These are phyloP conservation scores for Synanthedon vespiformis DNA, from an alignment of 2,888 invertebrate genomes.

Conservation along the genomic window DNA sequence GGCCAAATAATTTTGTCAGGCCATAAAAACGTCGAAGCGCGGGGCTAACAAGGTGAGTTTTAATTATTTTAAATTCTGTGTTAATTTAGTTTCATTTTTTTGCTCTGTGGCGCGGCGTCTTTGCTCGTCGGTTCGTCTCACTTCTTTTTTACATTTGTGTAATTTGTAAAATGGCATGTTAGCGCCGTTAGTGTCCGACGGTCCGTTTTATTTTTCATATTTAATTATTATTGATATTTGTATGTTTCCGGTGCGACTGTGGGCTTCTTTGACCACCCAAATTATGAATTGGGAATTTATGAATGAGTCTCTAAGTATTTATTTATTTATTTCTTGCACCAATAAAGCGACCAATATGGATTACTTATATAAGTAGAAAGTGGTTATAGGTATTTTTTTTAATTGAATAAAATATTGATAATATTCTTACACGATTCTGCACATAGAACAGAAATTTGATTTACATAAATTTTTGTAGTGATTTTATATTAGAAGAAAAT, in stretches of 20 bases:
- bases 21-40: conserved; percentile 41
- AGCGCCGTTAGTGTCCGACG: conserved; percentile 42
- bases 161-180: conserved; percentile 67
- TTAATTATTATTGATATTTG: conserved; percentile 47
- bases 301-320: too few species aligned
- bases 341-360: too few species aligned
- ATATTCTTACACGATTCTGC: too few species aligned
- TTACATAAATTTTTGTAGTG: too few species aligned
- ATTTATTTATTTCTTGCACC: too few species aligned
- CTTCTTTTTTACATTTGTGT: conserved; percentile 45
- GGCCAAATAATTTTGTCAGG: conserved; percentile 7
- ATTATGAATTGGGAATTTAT: neutral
- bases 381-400: too few species aligned
- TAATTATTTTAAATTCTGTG: conserved; percentile 62
- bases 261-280: conserved; percentile 27
- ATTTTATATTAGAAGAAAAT: too few species aligned
- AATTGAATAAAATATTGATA: too few species aligned
- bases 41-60: conserved; percentile 60
- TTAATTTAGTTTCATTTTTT: conserved; percentile 56
- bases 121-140: conserved; percentile 40
- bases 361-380: too few species aligned
- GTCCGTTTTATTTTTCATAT: conserved; percentile 27
- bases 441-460: too few species aligned
- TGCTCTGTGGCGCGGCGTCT: conserved; percentile 31
- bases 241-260: conserved; percentile 41